Base-by-base conservation (phyloP, 2,888 invertebrate species). In the Spisula solida region DNA sequence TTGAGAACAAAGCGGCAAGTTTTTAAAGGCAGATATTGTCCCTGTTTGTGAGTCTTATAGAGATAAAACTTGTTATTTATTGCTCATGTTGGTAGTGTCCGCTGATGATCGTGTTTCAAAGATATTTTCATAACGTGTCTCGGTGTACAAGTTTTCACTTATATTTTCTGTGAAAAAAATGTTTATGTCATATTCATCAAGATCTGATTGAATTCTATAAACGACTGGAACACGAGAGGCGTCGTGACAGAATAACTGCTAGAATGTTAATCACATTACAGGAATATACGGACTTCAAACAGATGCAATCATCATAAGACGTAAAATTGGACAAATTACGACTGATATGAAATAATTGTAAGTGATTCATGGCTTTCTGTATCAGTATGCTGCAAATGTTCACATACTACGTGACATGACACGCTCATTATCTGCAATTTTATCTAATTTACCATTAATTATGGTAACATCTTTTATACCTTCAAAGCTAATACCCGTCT, bases 381-480 rank as follows among this genome's bases (percentile, higher is more conserved):
- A 70, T 85, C 78, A 79, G 12, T 31, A 47, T 20, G 55, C 16
- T 41, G 75, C 79, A 56, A 56, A 78, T 85, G 56, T 85, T 55
- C 31, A 56, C 20, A 60, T 55, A 25, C 31, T 31, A 87, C 82
- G 87, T 82, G 82, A 87, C 82, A 55, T 82, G 78, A 79, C 55
- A 29, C 4, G 5, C 25, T 48, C 75, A 82, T 87, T 82, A 87
- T 87, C 82, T 56, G 20, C 66, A 87, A 82, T 87, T 78, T 87
- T 79, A 87, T 87, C 87, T 82, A 75, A 83, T 87, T 87, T 87
- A 55, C 34, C 79, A 82, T 82, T 79, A 82, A 87, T 87, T 87
- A 79, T 31, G 20, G 82, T 56, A 87, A 82, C 87, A 82, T 87
- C 78, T 87, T 87, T 87, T 60, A 5, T 10, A 79, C 41, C 16